Percentiles rank a stretch among this genome's conserved stretches.
phyloP scores from a whole-genome alignment of 2,113 vertebrate genomes.

The Vireo altiloquus region DNA sequence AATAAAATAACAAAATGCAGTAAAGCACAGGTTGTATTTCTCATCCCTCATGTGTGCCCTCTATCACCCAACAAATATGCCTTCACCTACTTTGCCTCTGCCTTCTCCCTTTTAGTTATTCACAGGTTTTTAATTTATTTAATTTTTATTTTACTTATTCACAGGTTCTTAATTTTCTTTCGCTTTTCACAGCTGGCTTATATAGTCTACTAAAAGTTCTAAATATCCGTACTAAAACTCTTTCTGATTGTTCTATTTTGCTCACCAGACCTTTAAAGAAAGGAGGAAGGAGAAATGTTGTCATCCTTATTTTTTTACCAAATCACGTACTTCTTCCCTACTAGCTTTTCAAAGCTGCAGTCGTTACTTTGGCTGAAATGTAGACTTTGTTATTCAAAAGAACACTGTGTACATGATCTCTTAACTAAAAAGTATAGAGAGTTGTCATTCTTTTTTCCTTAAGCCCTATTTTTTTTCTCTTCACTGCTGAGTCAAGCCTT shows the following conservation, averaged over 20 bases:
- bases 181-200: neutral
- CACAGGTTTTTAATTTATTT: neutral
- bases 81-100: neutral
- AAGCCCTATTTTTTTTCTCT: constrained; percentile 13
- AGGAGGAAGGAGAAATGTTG: neutral
- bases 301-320: neutral
- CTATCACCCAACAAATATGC: neutral
- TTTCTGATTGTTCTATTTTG: neutral
- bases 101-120: neutral
- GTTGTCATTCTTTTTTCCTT: neutral
- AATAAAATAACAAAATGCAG: neutral
- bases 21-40: neutral
- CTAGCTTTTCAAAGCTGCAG: neutral
- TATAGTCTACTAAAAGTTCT: neutral
- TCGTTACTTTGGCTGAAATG: neutral
- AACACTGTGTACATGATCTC: neutral
- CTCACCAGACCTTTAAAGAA: neutral
- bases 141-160: neutral
- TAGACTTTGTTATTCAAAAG: neutral
- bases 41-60: neutral
- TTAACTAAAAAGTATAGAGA: neutral
- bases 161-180: neutral
- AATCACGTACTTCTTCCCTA: neutral
- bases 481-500: constrained; percentile 59
- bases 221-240: neutral